Base-by-base conservation (phyloP, 2,888 invertebrate genomes). In the Nomada goodeniana region DNA sequence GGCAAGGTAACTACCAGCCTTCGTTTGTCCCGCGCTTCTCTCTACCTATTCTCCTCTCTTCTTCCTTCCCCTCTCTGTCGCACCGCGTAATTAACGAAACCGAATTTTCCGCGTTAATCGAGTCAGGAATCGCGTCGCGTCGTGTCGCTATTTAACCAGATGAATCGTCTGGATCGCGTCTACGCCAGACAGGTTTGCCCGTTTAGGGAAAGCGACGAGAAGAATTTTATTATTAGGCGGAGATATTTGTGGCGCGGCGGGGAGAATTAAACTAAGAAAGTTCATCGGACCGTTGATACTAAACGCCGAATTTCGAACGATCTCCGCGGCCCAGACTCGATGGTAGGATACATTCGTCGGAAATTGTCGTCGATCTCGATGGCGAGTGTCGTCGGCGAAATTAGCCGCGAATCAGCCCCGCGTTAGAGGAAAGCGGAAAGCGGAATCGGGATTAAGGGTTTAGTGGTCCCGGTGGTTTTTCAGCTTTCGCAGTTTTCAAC, bases 1-100 rank as follows among this genome's bases (percentile, higher is more conserved):
- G 0, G 98, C 98, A 26, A 93, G 93, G 94, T 93, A 83, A 72
- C 23, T 9, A 42, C 4, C 13, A n/a, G 0, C 4, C 47, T 18
- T 26, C 20, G 0, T 3, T 42, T 18, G 9, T 0, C 13, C 1
- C 29, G 0, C 15, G 15, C 23, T 13, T 1, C 20, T 9, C 53
- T n/a, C 23, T 20, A 11, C 42, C 23, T 15, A n/a, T 52, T 64
- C 63, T n/a, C 42, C n/a, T 7, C 2, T 13, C 4, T 5, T 29
- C 64, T 5, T 29, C 11, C n/a, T 4, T 9, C 11, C 20, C 13
- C 42, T 1, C 2, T 11, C 13, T 5, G 36, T 5, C 1, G 36
- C 36, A 5, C 20, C 20, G 61, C 55, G 57, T 53, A 29, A 61
- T 55, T 23, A 13, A 10, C 57, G 50, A 50, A 69, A 44, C 68